A percentile compares a stretch with the other conserved stretches of the same genome.
Conservation (phyloP, 2,113 vertebrate species). For the Onychostoma macrolepis region DNA sequence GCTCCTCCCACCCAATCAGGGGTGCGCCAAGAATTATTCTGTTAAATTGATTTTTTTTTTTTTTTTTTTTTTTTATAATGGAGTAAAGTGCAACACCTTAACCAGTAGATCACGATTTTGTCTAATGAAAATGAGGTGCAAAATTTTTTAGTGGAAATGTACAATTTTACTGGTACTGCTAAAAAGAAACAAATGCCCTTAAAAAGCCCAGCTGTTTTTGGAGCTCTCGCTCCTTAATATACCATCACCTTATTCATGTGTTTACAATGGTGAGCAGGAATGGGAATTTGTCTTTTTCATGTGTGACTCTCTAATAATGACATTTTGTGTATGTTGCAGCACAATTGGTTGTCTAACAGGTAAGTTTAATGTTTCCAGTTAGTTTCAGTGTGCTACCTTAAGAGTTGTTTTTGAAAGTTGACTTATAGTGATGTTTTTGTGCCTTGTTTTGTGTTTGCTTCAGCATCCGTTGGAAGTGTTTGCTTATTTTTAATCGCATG, state of each 20-base stretch:
- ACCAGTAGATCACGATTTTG: neutral
- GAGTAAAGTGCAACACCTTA: neutral
- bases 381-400: neutral
- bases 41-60: neutral
- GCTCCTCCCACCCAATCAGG: neutral
- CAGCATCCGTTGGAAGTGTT: neutral
- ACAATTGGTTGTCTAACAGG: neutral
- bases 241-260: neutral
- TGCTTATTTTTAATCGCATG: neutral
- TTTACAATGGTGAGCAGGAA: neutral
- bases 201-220: neutral
- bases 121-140: neutral
- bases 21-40: neutral
- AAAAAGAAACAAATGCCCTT: constrained; percentile 1
- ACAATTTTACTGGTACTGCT: neutral
- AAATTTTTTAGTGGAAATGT: neutral
- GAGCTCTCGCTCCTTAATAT: neutral
- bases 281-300: neutral
- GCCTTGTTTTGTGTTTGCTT: neutral
- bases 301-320: constrained; percentile 25
- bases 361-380: constrained; percentile 1
- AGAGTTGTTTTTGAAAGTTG: constrained; percentile 15
- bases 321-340: constrained; percentile 12
- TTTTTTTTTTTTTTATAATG: neutral
- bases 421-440: neutral